Base-by-base conservation (phyloP, 37 sponge, comb jelly and placozoan genomes). In the Ephydatia muelleri region DNA sequence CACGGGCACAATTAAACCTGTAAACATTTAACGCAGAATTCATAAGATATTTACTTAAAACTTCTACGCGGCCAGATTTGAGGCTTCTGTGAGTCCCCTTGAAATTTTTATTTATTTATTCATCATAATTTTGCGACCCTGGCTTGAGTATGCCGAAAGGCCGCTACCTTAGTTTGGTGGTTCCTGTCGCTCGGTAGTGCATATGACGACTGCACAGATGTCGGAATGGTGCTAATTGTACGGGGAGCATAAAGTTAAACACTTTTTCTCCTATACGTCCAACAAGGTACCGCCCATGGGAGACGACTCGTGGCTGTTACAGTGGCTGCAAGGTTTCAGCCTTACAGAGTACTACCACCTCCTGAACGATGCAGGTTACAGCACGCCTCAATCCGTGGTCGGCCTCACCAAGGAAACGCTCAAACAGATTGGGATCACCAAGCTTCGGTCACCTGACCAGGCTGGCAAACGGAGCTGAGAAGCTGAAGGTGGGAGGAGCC, bases 361-460 rank as follows among this genome's bases (percentile, higher is more conserved):
- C 22, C 83, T 94, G 31, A 77, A 8, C 19, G 28, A 72, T 0
- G 23, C 33, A 16, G 92, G 92, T 9, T 82, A 79, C 84, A 65
- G 65, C 2, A 37, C 76, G 25, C 66, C 43, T 5, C 23, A 72
- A 21, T 83, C 82, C 39, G 40, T 78, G 26, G 38, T 25, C 0
- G 38, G 67, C 0, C 65, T 87, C 22, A 81, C 71, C 71, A 65
- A 64, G 37, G 80, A 80, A 0, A 79, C 47, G 80, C 49, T 91
- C 67, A 88, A 85, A 72, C 73, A 30, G n/a, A 81, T 94, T 48
- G 93, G 93, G 0, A 37, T 93, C 29, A 69, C 23, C 3, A 93
- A 93, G 65, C 76, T 89, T 26, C n/a, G 93, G 93, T 2, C 90
- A 93, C 65, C 0, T 89, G 35, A 93, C 83, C 39, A 68, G 93